These are phyloP conservation scores for Platysteira castanea DNA, from an alignment of 2,113 vertebrate genomes.

Conservation along the genomic window DNA sequence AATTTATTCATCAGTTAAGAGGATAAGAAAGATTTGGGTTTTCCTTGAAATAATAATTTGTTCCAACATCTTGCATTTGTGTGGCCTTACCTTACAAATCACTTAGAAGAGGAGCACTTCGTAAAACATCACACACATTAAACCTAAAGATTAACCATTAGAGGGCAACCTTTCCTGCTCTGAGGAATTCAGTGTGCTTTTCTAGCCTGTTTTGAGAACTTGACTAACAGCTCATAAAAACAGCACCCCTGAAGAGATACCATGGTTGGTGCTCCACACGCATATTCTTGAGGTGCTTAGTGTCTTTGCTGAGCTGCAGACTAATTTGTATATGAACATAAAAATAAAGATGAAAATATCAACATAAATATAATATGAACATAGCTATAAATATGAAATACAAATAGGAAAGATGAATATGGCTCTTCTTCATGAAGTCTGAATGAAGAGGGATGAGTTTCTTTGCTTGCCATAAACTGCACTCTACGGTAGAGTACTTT, in stretches of 20 bases:
- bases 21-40: background rate
- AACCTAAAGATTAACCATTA: background rate
- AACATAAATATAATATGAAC: background rate
- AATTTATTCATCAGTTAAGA: background rate
- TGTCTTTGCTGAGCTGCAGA: background rate
- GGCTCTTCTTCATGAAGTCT: background rate
- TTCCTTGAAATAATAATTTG: background rate
- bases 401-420: background rate
- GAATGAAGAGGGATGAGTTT: background rate
- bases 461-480: background rate
- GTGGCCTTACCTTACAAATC: background rate
- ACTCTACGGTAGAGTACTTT: background rate
- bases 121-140: background rate
- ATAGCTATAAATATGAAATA: background rate
- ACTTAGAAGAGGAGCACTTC: background rate
- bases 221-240: background rate
- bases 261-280: background rate
- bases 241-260: background rate
- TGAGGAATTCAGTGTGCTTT: background rate
- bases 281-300: background rate
- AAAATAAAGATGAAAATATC: background rate
- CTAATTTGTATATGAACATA: background rate
- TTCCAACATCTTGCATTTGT: background rate
- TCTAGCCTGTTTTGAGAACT: background rate
- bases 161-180: constrained; percentile 2